phyloP scores from a whole-genome alignment of 1,140 invertebrate genomes.

The Laodelphax striatellus region DNA sequence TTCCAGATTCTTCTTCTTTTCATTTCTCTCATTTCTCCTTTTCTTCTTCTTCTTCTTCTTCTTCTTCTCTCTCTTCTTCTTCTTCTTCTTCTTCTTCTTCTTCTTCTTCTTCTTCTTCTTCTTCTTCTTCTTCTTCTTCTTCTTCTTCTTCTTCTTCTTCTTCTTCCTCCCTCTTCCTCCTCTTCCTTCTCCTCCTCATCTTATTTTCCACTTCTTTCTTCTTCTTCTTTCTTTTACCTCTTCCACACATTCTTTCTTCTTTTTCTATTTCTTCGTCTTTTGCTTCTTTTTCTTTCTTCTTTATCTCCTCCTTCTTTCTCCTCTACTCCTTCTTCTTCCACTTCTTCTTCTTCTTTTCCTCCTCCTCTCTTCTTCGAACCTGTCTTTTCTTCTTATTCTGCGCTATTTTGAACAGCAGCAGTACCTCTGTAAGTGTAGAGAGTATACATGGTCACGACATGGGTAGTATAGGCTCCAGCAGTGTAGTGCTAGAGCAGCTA shows the following conservation, averaged over 20 bases:
- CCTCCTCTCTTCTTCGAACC: no score
- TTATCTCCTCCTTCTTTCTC: background rate
- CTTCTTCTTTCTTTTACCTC: background rate
- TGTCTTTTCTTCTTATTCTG: no score
- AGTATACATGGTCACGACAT: no score
- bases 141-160: constrained; percentile 5
- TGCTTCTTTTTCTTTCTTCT: background rate
- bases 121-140: background rate
- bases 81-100: constrained; percentile 3
- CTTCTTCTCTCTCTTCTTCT: background rate
- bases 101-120: constrained; percentile 3
- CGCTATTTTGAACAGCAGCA: no score
- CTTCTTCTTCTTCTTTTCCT: no score
- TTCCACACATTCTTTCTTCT: background rate
- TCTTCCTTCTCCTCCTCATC: background rate
- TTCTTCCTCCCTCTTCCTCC: background rate
- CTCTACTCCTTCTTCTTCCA: background rate
- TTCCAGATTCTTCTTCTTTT: no score
- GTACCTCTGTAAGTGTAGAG: no score
- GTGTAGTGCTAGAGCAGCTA: no score
- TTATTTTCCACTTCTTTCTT: background rate
- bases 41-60: background rate
- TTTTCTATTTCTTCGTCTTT: background rate
- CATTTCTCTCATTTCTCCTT: no score
- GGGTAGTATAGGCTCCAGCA: no score